Evolutionary conservation across 2,888 invertebrate species (phyloP), one percentile per base, ranked within the genome.

Genomic region (Andrena marginata): DNA sequence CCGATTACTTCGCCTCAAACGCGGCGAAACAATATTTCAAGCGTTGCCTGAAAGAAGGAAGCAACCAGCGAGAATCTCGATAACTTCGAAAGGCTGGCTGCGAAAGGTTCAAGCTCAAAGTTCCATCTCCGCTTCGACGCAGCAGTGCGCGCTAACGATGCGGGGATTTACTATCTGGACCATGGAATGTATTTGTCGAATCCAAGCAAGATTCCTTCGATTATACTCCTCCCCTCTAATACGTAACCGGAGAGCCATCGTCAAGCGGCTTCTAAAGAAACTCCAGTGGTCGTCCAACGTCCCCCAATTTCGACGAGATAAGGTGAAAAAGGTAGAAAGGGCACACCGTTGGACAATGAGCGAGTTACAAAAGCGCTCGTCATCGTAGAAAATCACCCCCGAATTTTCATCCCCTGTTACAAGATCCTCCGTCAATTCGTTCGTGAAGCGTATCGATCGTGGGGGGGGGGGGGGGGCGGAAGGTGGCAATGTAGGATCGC

Each of bases 1-100:
- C 5, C 29, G 6, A 23, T 56, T 10, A 8, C 23, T 8, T 56
- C 23, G 10, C 7, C 56, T 8, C 13, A 8, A 10, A 26, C 20
- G 2, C 13, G 13, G 10, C 56, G 0, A 10, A 20, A 20, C 2
- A 10, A 56, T 0, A 42, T 16, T 42, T 4, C 56, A 8, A 8
- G 10, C 23, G 10, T 26, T 1, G 10, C 20, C 63, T 20, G n/a
- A 16, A 20, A 16, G 1, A 42, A 16, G 42, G 13, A 4, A 42
- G 10, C 26, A 56, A 20, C 26, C 54, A 8, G 23, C 23, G 10
- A 49, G 33, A 72, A 72, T 77, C 72, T 65, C 72, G 64, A 72
- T 26, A 59, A 59, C 2, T 77, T 64, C 33, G 2, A 8, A 2
- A 13, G 31, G 23, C 51, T 5, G 42, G 31, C 42, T 59, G 13